Base-by-base conservation (phyloP, 2,113 vertebrate species). In the Pseudorasbora parva region DNA sequence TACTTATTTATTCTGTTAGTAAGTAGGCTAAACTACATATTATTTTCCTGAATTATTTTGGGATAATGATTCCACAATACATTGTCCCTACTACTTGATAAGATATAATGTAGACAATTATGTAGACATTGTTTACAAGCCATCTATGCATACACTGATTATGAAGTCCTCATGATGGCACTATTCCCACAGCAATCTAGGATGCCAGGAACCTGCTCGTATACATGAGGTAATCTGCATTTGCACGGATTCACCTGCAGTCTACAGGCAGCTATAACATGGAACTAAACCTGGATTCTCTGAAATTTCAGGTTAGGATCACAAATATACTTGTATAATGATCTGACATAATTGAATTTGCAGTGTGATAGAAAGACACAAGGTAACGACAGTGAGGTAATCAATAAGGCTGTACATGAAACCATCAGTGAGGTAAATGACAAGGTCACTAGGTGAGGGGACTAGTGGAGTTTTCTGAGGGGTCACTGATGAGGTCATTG, bases 81-180 rank as follows among this genome's bases (percentile, higher is more conserved):
- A 19, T 17, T 51, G 5, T 19, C 1, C 17, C 17, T 54, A 7
- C 17, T 19, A 54, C 19, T 49, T 14, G 12, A 51, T 17, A 19
- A n/a, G 49, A 12, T 51, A 51, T 17, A 51, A 19, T 4, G 15
- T 54, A 54, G 5, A 54, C 49, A 19, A 1, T 8, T 21, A 54
- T 21, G 51, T 15, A 17, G 27, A 33, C 27, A 0, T 33, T 33
- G 1, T 45, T 49, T 74, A 73, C 43, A 15, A 23, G 43, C 45
- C 71, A 17, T 9, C 15, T 37, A 9, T 33, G 62, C 62, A 66
- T 68, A 11, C 17, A 21, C 21, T 54, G 17, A 54, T 54, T 41
- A 68, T 0, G 17, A 68, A 51, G 78, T 41, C 78, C 60, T 81
- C 78, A 81, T 68, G 78, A 69, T 81, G 78, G 78, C 78, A 69